These are phyloP conservation scores for Blennius ocellaris DNA, from an alignment of 2,113 vertebrate genomes.

Conservation along the genomic window DNA sequence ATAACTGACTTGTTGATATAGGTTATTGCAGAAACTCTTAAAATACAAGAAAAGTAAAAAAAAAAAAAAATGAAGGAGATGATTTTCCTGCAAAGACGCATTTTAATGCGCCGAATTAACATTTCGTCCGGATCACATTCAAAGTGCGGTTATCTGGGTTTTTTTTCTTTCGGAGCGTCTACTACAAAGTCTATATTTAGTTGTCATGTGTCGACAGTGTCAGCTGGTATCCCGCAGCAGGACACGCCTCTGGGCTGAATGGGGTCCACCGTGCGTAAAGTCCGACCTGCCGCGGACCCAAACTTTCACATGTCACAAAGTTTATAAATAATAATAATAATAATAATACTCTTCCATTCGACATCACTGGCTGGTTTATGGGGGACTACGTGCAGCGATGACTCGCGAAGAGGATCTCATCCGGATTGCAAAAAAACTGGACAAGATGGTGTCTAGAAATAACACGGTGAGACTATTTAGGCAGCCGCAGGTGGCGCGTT, in stretches of 20 bases:
- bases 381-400: slow-evolving; percentile 83
- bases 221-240: slow-evolving; percentile 58
- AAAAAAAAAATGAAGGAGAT: background rate
- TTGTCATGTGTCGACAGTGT: slow-evolving; percentile 73
- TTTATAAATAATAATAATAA: no score
- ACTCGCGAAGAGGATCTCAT: slow-evolving; percentile 90
- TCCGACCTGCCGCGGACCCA: slow-evolving; percentile 52
- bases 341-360: background rate
- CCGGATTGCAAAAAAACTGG: slow-evolving; percentile 91
- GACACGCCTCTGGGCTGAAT: slow-evolving; percentile 79
- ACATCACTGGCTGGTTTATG: background rate
- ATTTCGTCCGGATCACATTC: background rate
- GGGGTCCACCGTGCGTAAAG: slow-evolving; percentile 72
- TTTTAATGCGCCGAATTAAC: no score
- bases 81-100: background rate
- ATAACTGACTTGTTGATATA: no score
- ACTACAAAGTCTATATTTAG: slow-evolving; percentile 80
- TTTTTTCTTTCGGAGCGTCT: slow-evolving; percentile 15
- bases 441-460: slow-evolving; percentile 97
- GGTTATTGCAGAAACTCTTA: background rate
- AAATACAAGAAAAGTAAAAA: background rate
- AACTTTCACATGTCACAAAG: slow-evolving; percentile 44
- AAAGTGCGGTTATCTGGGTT: background rate
- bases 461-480: slow-evolving; percentile 89
- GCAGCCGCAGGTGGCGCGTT: slow-evolving; percentile 70